These are phyloP conservation scores for Channallabes apus DNA, from an alignment of 2,797 vertebrate genomes.

Conservation along the genomic window DNA sequence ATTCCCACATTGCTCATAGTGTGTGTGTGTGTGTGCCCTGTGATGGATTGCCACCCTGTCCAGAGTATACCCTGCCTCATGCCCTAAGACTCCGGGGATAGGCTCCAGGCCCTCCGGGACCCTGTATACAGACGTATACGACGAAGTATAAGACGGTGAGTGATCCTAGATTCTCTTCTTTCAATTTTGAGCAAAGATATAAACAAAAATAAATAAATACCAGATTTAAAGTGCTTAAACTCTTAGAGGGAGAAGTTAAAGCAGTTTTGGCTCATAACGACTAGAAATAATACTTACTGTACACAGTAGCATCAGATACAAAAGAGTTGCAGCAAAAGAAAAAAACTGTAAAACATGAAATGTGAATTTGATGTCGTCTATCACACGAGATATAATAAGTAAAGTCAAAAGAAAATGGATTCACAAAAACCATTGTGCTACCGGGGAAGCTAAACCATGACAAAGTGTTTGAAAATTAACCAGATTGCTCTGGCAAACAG, in stretches of 20 bases:
- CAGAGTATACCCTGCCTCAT: too few relatives aligned
- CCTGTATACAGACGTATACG: too few relatives aligned
- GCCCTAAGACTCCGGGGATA: too few relatives aligned
- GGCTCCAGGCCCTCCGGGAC: too few relatives aligned
- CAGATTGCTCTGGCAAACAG: not conserved
- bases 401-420: not conserved
- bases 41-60: too few relatives aligned
- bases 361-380: not conserved
- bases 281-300: not conserved
- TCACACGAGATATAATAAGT: not conserved
- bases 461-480: not conserved
- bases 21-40: too few relatives aligned
- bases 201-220: not conserved
- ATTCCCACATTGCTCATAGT: too few relatives aligned
- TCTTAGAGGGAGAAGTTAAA: not conserved
- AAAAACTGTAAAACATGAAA: not conserved
- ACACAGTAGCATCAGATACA: not conserved
- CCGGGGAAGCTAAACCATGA: not conserved
- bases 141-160: too few relatives aligned
- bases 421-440: not conserved
- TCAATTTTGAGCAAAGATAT: not conserved
- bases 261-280: not conserved
- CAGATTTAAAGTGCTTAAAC: too few relatives aligned
- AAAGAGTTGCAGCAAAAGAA: not conserved
- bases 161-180: not conserved